Evolutionary conservation across 35 echinoderm and acorn worm species (phyloP).

Genomic region (Chiridota heheva): DNA sequence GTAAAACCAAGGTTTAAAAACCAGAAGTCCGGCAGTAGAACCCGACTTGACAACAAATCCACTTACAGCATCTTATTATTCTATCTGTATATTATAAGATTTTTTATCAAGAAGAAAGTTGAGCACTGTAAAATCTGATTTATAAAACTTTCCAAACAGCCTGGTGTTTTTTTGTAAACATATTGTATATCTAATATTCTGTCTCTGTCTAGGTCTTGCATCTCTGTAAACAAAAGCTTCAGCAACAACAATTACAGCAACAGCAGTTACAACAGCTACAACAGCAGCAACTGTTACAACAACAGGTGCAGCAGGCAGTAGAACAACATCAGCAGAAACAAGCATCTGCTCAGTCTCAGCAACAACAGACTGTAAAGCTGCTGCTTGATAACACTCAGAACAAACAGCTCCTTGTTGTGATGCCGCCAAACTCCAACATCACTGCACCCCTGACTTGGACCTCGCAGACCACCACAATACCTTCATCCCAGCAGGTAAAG

Average conservation of each 20-base stretch:
- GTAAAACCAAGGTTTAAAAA: too few species aligned
- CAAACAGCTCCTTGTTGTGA: conserved; percentile 30
- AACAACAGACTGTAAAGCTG: conserved; percentile 25
- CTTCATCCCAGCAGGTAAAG: conserved; percentile 41
- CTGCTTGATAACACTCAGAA: conserved; percentile 11
- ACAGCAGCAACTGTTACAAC: conserved; percentile 32
- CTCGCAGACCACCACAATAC: neutral
- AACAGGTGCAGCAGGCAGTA: conserved; percentile 33
- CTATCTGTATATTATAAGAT: too few species aligned
- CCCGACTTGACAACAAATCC: too few species aligned
- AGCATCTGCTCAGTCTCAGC: neutral
- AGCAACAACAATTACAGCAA: conserved; percentile 42
- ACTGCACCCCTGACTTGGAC: conserved; percentile 19
- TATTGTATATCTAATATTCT: too few species aligned
- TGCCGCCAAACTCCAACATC: conserved; percentile 3
- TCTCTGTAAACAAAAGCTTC: conserved; percentile 23
- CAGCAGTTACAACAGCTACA: conserved; percentile 42
- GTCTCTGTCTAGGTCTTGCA: too few species aligned
- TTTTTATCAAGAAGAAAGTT: too few species aligned
- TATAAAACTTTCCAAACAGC: too few species aligned
- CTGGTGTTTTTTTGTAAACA: too few species aligned
- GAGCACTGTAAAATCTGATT: too few species aligned
- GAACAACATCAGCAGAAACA: neutral
- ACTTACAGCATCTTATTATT: too few species aligned
- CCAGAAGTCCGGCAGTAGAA: too few species aligned